A percentile compares a stretch with the other conserved stretches of the same genome.
Evolutionary conservation across 2,113 vertebrate genomes (phyloP).

Genomic region (Oryzias celebensis): DNA sequence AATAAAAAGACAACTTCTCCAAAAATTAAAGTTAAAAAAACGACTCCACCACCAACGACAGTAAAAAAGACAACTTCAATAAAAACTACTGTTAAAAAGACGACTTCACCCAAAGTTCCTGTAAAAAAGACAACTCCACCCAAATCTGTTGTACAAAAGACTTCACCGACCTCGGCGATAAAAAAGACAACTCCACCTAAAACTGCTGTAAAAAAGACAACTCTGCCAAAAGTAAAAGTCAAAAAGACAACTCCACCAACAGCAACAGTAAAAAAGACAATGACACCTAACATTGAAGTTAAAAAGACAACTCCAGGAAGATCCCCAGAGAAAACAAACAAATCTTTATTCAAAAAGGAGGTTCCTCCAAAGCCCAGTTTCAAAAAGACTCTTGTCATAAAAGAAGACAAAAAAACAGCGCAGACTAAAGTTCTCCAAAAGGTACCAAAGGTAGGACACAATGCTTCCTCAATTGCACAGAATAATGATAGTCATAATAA

Average conservation of each 20-base stretch:
- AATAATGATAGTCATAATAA: slow-evolving; percentile 29
- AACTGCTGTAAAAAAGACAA: slow-evolving; percentile 1
- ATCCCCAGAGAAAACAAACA: neutral
- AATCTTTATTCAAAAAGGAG: slow-evolving; percentile 29
- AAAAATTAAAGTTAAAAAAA: slow-evolving; percentile 9
- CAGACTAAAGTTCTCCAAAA: slow-evolving; percentile 29
- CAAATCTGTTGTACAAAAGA: slow-evolving; percentile 1
- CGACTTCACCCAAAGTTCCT: slow-evolving; percentile 4
- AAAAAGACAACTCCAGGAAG: neutral
- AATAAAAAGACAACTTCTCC: slow-evolving; percentile 3
- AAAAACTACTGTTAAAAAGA: slow-evolving; percentile 1
- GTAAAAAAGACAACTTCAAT: neutral
- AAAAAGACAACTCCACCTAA: slow-evolving; percentile 10
- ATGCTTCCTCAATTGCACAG: slow-evolving; percentile 19
- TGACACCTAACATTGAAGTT: neutral
- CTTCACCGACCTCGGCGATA: neutral
- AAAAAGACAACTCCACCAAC: neutral
- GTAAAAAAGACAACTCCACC: neutral
- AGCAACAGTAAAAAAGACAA: slow-evolving; percentile 2
- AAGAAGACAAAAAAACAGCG: slow-evolving; percentile 37
- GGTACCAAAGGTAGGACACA: slow-evolving; percentile 20
- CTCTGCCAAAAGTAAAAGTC: neutral
- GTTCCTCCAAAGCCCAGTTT: slow-evolving; percentile 17
- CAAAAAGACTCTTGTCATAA: slow-evolving; percentile 29
- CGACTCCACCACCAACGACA: neutral